phyloP scores from a whole-genome alignment of 2,888 invertebrate genomes.

The Asteroscopus sphinx region DNA sequence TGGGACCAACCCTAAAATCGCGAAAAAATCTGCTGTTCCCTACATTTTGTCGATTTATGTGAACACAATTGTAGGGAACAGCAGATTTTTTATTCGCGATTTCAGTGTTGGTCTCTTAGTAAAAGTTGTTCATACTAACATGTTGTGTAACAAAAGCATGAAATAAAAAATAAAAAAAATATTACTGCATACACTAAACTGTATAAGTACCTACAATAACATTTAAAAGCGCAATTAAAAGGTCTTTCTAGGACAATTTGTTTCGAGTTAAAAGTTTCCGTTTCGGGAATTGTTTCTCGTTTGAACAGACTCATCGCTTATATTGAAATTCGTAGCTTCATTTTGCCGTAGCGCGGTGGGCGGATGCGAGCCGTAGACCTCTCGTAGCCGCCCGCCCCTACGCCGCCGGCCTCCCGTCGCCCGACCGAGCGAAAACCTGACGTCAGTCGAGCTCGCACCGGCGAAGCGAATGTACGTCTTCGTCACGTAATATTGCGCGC shows the following conservation, averaged over 20 bases:
- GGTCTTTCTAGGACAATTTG: slow-evolving; percentile 30
- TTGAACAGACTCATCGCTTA: slow-evolving; percentile 65
- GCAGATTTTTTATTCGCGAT: too few relatives aligned
- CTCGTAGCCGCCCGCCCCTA: slow-evolving; percentile 74
- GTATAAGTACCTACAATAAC: slow-evolving; percentile 1
- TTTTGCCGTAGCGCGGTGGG: slow-evolving; percentile 82
- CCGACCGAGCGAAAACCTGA: slow-evolving; percentile 67
- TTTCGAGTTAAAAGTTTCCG: slow-evolving; percentile 59
- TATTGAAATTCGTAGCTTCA: slow-evolving; percentile 77
- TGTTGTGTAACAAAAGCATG: too few relatives aligned
- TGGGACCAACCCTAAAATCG: too few relatives aligned
- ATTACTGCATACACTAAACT: slow-evolving; percentile 1
- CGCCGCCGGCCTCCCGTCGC: slow-evolving; percentile 62
- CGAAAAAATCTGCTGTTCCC: too few relatives aligned
- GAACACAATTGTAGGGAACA: too few relatives aligned
- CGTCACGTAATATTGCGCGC: slow-evolving; percentile 34
- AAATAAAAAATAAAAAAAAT: neutral
- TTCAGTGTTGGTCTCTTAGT: too few relatives aligned
- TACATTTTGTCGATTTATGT: too few relatives aligned
- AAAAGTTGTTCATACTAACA: too few relatives aligned
- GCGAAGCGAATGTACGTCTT: slow-evolving; percentile 64
- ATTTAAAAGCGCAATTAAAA: slow-evolving; percentile 30
- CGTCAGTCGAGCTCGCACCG: slow-evolving; percentile 81
- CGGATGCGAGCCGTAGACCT: slow-evolving; percentile 79
- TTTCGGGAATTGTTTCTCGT: slow-evolving; percentile 58